Base-by-base conservation (phyloP, 2,113 vertebrate genomes). In the Microcebus ravelobensis region DNA sequence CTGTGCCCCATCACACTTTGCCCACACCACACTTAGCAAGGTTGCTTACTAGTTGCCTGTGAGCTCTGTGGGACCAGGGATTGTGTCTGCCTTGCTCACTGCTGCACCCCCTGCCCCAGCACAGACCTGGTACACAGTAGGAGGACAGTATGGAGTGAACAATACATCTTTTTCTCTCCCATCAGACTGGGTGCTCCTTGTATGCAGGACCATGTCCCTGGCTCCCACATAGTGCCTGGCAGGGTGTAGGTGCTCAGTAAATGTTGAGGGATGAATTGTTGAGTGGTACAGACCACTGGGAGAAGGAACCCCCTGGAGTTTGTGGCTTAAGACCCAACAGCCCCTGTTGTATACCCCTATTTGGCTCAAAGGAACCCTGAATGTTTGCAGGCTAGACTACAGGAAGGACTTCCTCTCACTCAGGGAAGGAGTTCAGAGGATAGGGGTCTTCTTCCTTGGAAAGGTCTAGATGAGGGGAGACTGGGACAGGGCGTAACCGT, bases 351-450 rank as follows among this genome's bases (percentile, higher is more conserved):
- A 84, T 27, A 79, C 29, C 39, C 36, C 31, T 95, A 0, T 79
- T 76, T 77, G 88, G 55, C 34, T 91, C 42, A 27, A 70, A 86
- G 42, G 36, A 67, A 42, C 59, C n/a, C 39, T 73, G 90, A 84
- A 27, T 92, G 80, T 71, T 73, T 95, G 50, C 23, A 90, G 90
- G 90, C n/a, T 87, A 71, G 68, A 95, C 42, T 59, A 45, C 29
- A 79, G 50, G 45, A 90, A 86, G 87, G 77, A 84, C 79, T 94
- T 95, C 29, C 59, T 31, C 87, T 68, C 12, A 27, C 59, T 93
- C 34, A 90, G 71, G 57, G 50, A 91, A 76, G 39, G 57, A 74
- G 31, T 74, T 6, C 18, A 48, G 45, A 92, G 45, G 20, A 45
- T 23, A 71, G 90, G 36, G 4, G 36, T 23, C 70, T 74, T 96